Percentiles rank a stretch among this genome's conserved stretches.
Conservation (phyloP, 2,888 invertebrate genomes). For the Pediacus dermestoides region DNA sequence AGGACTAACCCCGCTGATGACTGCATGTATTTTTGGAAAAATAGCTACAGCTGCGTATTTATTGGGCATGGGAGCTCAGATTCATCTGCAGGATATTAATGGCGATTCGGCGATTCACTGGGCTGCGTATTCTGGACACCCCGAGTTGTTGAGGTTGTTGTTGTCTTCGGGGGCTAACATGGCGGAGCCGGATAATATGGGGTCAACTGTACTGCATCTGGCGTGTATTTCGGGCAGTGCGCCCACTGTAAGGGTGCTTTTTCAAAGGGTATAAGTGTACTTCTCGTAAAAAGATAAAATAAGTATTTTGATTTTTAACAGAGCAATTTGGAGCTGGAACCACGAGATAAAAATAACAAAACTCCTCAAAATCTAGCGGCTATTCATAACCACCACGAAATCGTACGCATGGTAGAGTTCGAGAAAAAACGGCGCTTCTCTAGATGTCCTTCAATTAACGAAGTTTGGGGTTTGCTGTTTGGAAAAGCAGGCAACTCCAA, state of each 20-base stretch:
- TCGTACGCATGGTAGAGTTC: slow-evolving; percentile 75
- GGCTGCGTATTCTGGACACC: slow-evolving; percentile 91
- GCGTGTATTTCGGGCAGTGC: slow-evolving; percentile 87
- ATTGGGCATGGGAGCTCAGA: slow-evolving; percentile 83
- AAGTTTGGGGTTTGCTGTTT: slow-evolving; percentile 84
- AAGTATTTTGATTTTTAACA: slow-evolving; percentile 38
- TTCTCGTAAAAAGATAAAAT: background rate
- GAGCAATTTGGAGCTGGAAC: slow-evolving; percentile 83
- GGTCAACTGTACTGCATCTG: slow-evolving; percentile 86
- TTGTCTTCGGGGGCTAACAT: slow-evolving; percentile 89
- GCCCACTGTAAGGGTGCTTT: slow-evolving; percentile 79
- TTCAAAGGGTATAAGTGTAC: slow-evolving; percentile 68
- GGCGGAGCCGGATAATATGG: slow-evolving; percentile 87
- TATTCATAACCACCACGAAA: slow-evolving; percentile 81
- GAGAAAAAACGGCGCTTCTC: slow-evolving; percentile 79
- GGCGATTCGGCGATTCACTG: slow-evolving; percentile 92
- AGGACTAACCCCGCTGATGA: slow-evolving; percentile 84
- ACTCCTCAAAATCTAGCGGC: slow-evolving; percentile 87
- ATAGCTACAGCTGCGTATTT: slow-evolving; percentile 87
- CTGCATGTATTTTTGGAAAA: slow-evolving; percentile 90
- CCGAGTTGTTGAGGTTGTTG: slow-evolving; percentile 79
- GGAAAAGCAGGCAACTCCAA: slow-evolving; percentile 90
- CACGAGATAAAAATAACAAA: slow-evolving; percentile 87
- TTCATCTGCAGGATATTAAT: slow-evolving; percentile 84
- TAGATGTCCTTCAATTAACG: slow-evolving; percentile 84